phyloP scores from a whole-genome alignment of 2,113 vertebrate genomes.

The Crotophaga sulcirostris region DNA sequence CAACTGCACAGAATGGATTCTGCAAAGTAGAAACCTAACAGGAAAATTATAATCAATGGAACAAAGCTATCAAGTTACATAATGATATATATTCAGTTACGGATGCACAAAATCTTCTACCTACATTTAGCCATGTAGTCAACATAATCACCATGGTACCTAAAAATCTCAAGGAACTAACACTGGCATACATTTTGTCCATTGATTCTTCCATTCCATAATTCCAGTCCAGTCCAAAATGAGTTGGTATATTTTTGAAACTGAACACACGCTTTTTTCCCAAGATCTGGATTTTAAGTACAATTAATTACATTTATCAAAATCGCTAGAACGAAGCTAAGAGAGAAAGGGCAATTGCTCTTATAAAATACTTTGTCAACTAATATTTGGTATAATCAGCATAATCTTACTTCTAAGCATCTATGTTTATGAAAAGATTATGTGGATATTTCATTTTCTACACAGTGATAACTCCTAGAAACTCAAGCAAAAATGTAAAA shows the following conservation, averaged over 20 bases:
- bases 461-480: background rate
- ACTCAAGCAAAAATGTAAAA: background rate
- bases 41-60: background rate
- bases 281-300: background rate
- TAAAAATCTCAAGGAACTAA: background rate
- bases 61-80: background rate
- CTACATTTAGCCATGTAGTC: background rate
- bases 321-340: background rate
- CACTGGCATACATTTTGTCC: background rate
- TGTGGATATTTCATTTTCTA: background rate
- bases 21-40: background rate
- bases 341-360: background rate
- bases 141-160: background rate
- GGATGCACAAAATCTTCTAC: background rate
- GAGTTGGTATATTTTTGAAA: background rate
- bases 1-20: background rate
- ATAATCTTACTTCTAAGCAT: background rate
- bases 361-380: background rate
- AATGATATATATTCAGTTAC: background rate
- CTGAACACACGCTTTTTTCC: fast-evolving
- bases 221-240: background rate
- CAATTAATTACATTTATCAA: background rate
- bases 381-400: background rate
- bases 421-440: background rate
- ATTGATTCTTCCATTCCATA: background rate